These are phyloP conservation scores for Myotis lucifugus DNA, from an alignment of 2,113 vertebrate genomes.

Conservation along the genomic window DNA sequence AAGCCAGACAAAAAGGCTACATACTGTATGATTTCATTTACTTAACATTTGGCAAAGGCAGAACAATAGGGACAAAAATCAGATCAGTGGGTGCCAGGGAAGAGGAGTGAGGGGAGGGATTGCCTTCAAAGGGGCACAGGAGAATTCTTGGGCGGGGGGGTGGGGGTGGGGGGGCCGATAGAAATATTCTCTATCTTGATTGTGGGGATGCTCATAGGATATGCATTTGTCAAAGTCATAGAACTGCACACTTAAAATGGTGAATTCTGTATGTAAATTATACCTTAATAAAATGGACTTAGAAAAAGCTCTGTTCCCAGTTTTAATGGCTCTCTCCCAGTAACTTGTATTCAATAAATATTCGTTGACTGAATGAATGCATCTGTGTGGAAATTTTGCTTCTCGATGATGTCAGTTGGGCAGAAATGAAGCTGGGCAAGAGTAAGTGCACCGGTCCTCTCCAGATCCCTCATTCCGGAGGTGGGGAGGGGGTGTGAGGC, in stretches of 20 bases:
- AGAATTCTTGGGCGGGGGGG: background rate
- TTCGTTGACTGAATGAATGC: background rate
- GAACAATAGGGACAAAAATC: background rate
- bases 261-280: background rate
- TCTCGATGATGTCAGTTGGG: background rate
- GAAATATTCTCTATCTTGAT: background rate
- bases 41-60: background rate
- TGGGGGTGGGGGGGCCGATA: background rate
- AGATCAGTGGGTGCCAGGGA: background rate
- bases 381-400: background rate
- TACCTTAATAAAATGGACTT: background rate
- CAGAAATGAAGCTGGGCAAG: background rate
- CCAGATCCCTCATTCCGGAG: background rate
- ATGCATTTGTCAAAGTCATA: background rate
- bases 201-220: background rate
- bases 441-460: background rate
- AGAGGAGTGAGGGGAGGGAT: background rate
- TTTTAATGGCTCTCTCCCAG: background rate
- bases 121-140: background rate
- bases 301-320: background rate
- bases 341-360: background rate
- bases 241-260: background rate
- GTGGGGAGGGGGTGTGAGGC: background rate
- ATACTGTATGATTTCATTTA: background rate
- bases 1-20: background rate